Evolutionary conservation across 2,113 vertebrate species (phyloP), one percentile per base, ranked within the genome.

Genomic region (Sylvia atricapilla): DNA sequence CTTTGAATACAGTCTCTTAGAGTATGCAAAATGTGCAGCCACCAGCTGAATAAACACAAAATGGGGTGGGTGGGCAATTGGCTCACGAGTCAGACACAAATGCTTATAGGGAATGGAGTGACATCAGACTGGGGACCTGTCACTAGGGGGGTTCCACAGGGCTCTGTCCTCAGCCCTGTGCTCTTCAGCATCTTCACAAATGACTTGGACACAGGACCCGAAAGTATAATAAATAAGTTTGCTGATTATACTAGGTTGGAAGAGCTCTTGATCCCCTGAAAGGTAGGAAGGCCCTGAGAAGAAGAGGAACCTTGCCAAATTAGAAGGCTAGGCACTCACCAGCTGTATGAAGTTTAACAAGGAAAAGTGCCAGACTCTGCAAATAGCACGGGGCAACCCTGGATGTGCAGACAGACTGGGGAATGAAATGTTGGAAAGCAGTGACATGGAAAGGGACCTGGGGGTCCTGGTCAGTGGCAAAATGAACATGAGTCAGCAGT

Each of bases 181-280:
- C 23, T 53, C 62, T 39, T 75, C 53, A 75, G 9, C n/a, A 25
- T 41, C 37, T 75, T 68, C 20, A 46, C 30, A 22, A 46, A 41
- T 21, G 6, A 60, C n/a, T n/a, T 47, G 53, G 53, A 41, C 55
- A 37, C 8, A 24, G n/a, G 13, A 67, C 11, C 13, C 0, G 0
- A 75, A 53, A 23, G 21, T 60, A 10, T 15, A 58, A 39, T n/a
- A 52, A 73, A 7, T 50, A 66, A n/a, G 24, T 82, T 31, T 67
- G 43, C 20, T 17, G 16, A 30, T 46, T 6, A 39, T 7, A 53
- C 13, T 59, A 52, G 59, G 60, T 6, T 60, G 53, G 52, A 66
- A 75, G 16, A 67, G 19, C 39, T 60, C 3, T 15, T 80, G 67
- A 80, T 31, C 27, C 23, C 52, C 33, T 53, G 10, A 52, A 68